Base-by-base conservation (phyloP, 2,797 vertebrate species). In the Buceros bicornis region DNA sequence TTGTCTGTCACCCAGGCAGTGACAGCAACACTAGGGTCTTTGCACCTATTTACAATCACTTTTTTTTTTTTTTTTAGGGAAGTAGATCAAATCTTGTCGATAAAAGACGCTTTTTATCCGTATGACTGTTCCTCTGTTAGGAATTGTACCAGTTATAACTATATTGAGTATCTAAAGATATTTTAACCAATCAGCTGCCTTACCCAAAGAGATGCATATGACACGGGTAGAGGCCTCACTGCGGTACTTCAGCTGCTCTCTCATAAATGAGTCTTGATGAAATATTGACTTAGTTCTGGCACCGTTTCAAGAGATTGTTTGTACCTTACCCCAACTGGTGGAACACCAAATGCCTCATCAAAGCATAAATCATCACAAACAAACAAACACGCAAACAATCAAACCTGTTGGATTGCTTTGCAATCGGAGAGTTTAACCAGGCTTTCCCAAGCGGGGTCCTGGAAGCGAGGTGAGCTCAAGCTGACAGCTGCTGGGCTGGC, bases 271-370 rank as follows among this genome's bases (percentile, higher is more conserved):
- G 54, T 73, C 78, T 84, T 95, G 86, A 96, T 95, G 94, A 95
- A 96, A 95, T 91, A 96, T 66, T 96, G 96, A 93, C 91, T 95
- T 76, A 84, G 89, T 76, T 66, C 91, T 96, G 94, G 92, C 95
- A 82, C 82, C 42, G 85, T 90, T 95, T 96, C 96, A 95, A 91
- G 82, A 95, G 70, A 65, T 40, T 83, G 66, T 91, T 90, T 94
- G 73, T 81, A 94, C 95, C 87, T 95, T 87, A 69, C 82, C 82
- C 91, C 87, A 90, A 91, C 92, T 87, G 69, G 28, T 82, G 85
- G 58, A 91, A 69, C 84, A 95, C 87, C 89, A 82, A 94, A 90
- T 64, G 80, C 70, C 73, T 95, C 90, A 96, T 95, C 94, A 96
- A 79, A 83, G 94, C 90, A 82, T 69, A 90, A 96, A 94, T 92